Evolutionary conservation across 2,888 invertebrate genomes (phyloP).

Genomic region (Aspidiotus destructor): DNA sequence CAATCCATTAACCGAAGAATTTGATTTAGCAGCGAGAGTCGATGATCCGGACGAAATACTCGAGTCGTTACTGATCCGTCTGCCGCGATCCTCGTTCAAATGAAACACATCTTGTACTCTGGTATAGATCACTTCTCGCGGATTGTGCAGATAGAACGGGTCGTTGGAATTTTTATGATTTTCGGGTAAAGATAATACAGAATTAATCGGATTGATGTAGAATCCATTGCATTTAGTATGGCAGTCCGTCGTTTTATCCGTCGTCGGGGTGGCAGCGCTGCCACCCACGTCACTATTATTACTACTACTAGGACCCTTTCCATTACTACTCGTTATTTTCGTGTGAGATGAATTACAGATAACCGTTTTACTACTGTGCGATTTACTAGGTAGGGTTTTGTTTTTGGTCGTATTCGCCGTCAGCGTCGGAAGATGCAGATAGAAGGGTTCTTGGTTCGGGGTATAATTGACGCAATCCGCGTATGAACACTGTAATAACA

Average conservation of each 20-base stretch:
- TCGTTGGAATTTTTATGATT: slow-evolving; percentile 46
- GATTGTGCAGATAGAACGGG: slow-evolving; percentile 76
- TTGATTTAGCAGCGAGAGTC: slow-evolving; percentile 26
- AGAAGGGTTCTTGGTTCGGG: slow-evolving; percentile 56
- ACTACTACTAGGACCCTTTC: slow-evolving; percentile 29
- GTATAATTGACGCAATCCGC: slow-evolving; percentile 49
- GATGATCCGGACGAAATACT: slow-evolving; percentile 31
- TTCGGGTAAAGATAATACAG: slow-evolving; percentile 46
- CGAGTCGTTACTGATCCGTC: slow-evolving; percentile 30
- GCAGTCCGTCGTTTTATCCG: slow-evolving; percentile 16
- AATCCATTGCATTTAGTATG: slow-evolving; percentile 49
- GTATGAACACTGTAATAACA: slow-evolving; percentile 47
- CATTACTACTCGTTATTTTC: slow-evolving; percentile 11
- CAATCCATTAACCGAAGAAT: slow-evolving; percentile 38
- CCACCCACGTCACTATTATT: slow-evolving; percentile 41
- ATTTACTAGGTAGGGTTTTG: slow-evolving; percentile 40
- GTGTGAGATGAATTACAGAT: slow-evolving; percentile 14
- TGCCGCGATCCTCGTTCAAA: slow-evolving; percentile 34
- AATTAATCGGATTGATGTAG: slow-evolving; percentile 71
- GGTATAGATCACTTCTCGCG: slow-evolving; percentile 66
- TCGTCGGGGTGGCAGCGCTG: slow-evolving; percentile 36
- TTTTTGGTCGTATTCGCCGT: slow-evolving; percentile 38
- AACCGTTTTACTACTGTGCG: slow-evolving; percentile 8
- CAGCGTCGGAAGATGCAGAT: slow-evolving; percentile 60
- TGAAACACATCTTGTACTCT: slow-evolving; percentile 72